phyloP scores from a whole-genome alignment of 2,797 vertebrate genomes.

The Chelon auratus region DNA sequence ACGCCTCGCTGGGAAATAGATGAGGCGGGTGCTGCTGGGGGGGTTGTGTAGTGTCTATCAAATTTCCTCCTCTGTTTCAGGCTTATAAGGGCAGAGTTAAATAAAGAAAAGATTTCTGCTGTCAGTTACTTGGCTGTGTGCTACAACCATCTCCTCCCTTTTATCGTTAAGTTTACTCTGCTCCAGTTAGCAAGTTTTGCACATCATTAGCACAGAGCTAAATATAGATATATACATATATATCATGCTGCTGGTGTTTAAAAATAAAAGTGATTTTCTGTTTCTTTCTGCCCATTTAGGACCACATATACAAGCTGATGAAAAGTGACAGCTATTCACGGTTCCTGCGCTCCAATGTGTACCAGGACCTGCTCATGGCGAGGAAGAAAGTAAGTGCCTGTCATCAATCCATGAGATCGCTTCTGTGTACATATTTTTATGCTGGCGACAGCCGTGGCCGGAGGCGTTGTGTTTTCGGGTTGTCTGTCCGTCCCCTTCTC shows the following conservation, averaged over 20 bases:
- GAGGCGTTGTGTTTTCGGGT: too few relatives aligned
- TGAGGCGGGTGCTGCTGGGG: not conserved
- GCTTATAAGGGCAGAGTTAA: constrained; percentile 12
- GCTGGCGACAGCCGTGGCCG: not conserved
- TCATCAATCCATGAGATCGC: not conserved
- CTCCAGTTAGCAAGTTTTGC: constrained; percentile 6
- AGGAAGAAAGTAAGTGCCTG: constrained; percentile 92
- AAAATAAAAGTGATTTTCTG: not conserved
- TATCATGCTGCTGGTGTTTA: not conserved
- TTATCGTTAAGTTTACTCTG: constrained; percentile 10
- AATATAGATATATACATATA: not conserved
- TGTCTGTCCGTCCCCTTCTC: too few relatives aligned
- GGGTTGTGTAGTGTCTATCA: constrained; percentile 17
- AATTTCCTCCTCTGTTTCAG: constrained; percentile 16
- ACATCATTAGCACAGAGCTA: constrained; percentile 19
- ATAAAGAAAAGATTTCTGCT: constrained; percentile 19
- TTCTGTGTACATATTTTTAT: not conserved
- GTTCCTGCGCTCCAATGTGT: constrained; percentile 94
- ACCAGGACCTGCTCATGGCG: constrained; percentile 95
- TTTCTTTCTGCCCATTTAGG: constrained; percentile 77
- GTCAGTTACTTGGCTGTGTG: constrained; percentile 6
- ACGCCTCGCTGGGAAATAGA: constrained; percentile 20
- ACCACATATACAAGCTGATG: constrained; percentile 99
- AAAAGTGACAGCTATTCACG: constrained; percentile 99
- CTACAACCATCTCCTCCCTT: constrained; percentile 15